Conservation (phyloP, 1,140 invertebrate species). For the Listronotus oregonensis region DNA sequence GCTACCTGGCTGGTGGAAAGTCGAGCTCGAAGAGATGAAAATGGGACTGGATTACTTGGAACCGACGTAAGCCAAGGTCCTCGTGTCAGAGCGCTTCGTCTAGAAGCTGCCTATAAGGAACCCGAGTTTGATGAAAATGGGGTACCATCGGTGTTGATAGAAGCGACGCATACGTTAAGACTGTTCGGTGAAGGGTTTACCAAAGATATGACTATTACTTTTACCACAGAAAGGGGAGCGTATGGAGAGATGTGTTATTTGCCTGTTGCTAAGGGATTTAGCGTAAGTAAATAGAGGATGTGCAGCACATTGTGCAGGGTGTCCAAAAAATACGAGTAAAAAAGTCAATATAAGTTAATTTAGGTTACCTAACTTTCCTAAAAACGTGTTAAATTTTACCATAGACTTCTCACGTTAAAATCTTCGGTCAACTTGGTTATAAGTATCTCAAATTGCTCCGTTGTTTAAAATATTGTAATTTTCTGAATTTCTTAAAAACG, state of each 20-base stretch:
- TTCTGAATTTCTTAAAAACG: too few species aligned
- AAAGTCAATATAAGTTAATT: too few species aligned
- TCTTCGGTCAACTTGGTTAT: too few species aligned
- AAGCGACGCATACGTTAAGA: conserved; percentile 64
- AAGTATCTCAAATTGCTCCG: too few species aligned
- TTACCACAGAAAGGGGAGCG: conserved; percentile 64
- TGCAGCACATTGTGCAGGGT: not conserved
- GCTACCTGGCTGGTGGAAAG: conserved; percentile 18
- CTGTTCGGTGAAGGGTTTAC: conserved; percentile 77
- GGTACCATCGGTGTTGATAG: conserved; percentile 68
- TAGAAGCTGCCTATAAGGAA: conserved; percentile 66
- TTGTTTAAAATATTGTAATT: too few species aligned
- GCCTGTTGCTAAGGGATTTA: conserved; percentile 57
- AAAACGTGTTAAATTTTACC: too few species aligned
- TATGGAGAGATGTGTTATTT: conserved; percentile 62
- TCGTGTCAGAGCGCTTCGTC: conserved; percentile 54
- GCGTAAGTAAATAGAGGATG: too few species aligned
- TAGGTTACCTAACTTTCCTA: too few species aligned
- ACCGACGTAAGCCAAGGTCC: not conserved
- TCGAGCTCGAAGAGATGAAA: conserved; percentile 37
- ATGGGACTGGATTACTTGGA: conserved; percentile 7
- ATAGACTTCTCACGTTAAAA: too few species aligned
- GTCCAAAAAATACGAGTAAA: too few species aligned
- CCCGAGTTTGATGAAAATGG: conserved; percentile 66
- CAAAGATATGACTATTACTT: conserved; percentile 69